These are phyloP conservation scores for Paralichthys olivaceus DNA, from an alignment of 2,113 vertebrate genomes.

Conservation along the genomic window DNA sequence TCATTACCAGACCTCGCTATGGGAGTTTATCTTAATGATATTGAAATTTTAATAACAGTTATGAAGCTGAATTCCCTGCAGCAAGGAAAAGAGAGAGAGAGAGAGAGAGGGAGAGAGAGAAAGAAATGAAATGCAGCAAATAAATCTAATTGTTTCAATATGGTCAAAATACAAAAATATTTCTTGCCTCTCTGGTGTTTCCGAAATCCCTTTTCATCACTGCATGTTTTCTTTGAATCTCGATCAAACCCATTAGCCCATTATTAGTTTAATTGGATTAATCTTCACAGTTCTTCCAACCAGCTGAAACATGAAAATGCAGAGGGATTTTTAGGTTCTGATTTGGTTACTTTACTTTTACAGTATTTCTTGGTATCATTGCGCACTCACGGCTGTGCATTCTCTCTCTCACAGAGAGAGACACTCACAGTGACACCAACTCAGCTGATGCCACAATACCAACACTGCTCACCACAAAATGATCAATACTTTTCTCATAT, in stretches of 20 bases:
- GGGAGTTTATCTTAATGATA: not conserved
- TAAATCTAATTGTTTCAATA: slow-evolving; percentile 3
- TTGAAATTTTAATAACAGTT: slow-evolving; percentile 12
- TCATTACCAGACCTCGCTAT: not conserved
- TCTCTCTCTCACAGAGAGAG: too few relatives aligned
- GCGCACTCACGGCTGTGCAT: too few relatives aligned
- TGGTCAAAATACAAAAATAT: not conserved
- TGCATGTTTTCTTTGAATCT: not conserved
- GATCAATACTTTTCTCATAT: too few relatives aligned
- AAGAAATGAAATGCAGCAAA: not conserved
- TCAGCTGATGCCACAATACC: too few relatives aligned
- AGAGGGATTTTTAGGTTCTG: not conserved
- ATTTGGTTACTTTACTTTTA: not conserved
- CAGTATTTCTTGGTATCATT: not conserved
- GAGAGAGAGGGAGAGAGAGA: not conserved
- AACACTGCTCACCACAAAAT: too few relatives aligned
- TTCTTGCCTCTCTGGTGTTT: not conserved
- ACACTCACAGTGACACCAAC: too few relatives aligned
- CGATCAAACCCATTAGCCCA: not conserved
- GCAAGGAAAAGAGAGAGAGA: not conserved
- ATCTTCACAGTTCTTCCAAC: not conserved
- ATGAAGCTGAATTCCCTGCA: not conserved
- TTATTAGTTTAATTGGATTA: slow-evolving; percentile 5
- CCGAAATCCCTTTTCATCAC: slow-evolving; percentile 5
- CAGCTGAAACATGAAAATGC: not conserved